Evolutionary conservation across 37 sponge, comb jelly and placozoan genomes (phyloP), one percentile per base, ranked within the genome.

Genomic region (Agelas oroides): DNA sequence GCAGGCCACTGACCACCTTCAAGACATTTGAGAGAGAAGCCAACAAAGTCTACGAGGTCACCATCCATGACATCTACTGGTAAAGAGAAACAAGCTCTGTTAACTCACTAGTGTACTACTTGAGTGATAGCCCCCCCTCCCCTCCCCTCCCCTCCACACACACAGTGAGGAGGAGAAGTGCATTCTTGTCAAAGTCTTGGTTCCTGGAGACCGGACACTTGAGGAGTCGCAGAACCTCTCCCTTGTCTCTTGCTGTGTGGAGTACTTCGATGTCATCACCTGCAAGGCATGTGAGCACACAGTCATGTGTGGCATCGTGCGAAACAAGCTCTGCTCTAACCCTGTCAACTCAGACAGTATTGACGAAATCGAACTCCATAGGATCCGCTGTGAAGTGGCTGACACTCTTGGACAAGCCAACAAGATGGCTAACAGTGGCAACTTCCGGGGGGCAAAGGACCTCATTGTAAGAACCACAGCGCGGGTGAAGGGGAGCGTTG

Each of bases 41-140:
- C 30, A 71, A 65, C 20, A 25, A 63, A 33, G 68, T 34, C 54
- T 94, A 87, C 54, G 71, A 88, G 36, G 90, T 95, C 59, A 83
- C 87, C 39, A 92, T 95, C 39, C 93, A 90, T n/a, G 95, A 95
- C 70, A 86, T 95, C n/a, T 95, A 92, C 84, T 89, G 90, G 92
- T 92, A 56, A 77, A 73, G 6, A 2, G 8, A 3, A 46, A 8
- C 19, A 1, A 21, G 11, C 25, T 33, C 11, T 3, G 17, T 31
- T 27, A 32, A 27, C 58, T 5, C 28, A 2, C 1, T 24, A 46
- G 46, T 46, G 46, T 46, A 46, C 46, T 46, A 46, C 46, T 46
- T 46, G 8, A 46, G 46, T 46, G 46, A 46, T 46, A 46, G 46
- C 46, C 3, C 46, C 8, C 46, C 6, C 6, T 46, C 8, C 8